These are phyloP conservation scores for Nebria salina DNA, from an alignment of 2,888 invertebrate genomes.

Conservation along the genomic window DNA sequence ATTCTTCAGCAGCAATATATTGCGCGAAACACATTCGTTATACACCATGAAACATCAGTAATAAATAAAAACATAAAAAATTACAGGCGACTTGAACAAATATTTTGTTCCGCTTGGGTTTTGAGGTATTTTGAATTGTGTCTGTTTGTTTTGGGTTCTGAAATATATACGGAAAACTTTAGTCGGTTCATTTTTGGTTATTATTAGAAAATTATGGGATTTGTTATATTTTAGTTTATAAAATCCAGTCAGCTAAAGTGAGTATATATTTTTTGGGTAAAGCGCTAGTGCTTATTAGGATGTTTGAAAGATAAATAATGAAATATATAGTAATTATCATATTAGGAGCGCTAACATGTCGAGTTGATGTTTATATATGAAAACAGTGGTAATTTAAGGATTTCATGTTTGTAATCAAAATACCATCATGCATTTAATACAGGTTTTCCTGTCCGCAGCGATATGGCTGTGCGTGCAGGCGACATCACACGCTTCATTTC, in stretches of 20 bases:
- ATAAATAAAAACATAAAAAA: neutral
- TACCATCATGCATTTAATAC: slow-evolving; percentile 38
- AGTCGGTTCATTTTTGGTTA: neutral
- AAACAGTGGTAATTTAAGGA: slow-evolving; percentile 27
- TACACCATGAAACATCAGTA: neutral
- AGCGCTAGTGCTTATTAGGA: neutral
- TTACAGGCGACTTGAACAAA: neutral
- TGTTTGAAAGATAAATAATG: neutral
- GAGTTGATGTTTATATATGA: neutral
- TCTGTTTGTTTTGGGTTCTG: neutral
- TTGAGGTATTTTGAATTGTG: neutral
- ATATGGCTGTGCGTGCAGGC: slow-evolving; percentile 25
- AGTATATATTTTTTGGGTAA: no score
- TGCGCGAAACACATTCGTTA: slow-evolving; percentile 32
- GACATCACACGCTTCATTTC: slow-evolving; percentile 43
- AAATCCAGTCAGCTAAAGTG: no score
- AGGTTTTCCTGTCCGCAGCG: slow-evolving; percentile 20
- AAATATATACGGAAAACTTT: neutral
- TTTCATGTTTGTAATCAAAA: slow-evolving; percentile 42
- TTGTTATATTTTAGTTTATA: no score
- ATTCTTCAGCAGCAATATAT: slow-evolving; percentile 33
- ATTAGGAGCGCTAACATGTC: neutral
- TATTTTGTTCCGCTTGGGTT: neutral
- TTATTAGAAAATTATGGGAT: no score
- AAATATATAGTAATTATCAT: neutral